Evolutionary conservation across 2,797 vertebrate species (phyloP).

Genomic region (Cynopterus sphinx): DNA sequence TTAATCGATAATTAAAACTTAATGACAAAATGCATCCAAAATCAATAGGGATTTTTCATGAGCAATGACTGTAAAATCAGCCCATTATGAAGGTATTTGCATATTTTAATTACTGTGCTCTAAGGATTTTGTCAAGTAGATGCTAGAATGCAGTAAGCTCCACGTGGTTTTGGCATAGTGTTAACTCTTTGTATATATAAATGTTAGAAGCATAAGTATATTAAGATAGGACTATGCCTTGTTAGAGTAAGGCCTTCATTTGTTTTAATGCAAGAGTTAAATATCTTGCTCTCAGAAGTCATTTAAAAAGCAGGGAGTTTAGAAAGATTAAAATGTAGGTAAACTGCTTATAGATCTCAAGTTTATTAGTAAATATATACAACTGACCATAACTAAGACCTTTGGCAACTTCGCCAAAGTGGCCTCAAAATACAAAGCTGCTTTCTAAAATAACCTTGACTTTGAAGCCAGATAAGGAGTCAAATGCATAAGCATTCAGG

Average conservation of each 20-base stretch:
- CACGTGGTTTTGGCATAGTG: background rate
- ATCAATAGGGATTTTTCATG: conserved; percentile 53
- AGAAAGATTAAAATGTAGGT: conserved; percentile 63
- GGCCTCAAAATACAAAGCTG: background rate
- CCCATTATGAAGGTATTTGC: conserved; percentile 62
- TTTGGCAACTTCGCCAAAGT: background rate
- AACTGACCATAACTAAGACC: conserved; percentile 41
- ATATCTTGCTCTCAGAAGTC: conserved; percentile 57
- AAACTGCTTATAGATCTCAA: conserved; percentile 36
- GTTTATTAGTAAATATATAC: conserved; percentile 44
- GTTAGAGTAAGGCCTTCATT: background rate
- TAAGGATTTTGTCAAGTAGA: conserved; percentile 54
- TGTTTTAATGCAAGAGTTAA: background rate
- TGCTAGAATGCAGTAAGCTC: background rate
- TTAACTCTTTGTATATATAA: background rate
- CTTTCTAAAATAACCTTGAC: conserved; percentile 17
- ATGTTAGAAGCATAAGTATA: background rate
- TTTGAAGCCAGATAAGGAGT: background rate
- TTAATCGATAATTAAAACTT: conserved; percentile 65
- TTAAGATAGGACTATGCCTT: background rate
- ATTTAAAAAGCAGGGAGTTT: conserved; percentile 49
- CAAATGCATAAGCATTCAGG: background rate
- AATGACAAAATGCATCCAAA: conserved; percentile 59
- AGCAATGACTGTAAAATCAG: conserved; percentile 46
- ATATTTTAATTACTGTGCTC: conserved; percentile 68